A percentile compares a stretch with the other conserved stretches of the same genome.
These are phyloP conservation scores for Liasis olivaceus DNA, from an alignment of 2,797 vertebrate species.

Conservation along the genomic window DNA sequence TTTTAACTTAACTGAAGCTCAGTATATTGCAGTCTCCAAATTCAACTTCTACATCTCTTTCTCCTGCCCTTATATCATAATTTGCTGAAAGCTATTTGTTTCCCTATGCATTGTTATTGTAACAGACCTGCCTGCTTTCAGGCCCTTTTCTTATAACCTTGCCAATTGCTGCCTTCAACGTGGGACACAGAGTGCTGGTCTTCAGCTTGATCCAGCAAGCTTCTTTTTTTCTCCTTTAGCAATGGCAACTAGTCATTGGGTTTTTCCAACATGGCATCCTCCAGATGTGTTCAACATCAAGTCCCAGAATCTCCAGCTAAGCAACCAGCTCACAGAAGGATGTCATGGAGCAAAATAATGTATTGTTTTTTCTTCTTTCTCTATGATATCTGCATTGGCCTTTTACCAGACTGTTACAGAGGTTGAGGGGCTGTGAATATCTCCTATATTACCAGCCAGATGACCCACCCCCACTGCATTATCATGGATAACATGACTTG, in stretches of 20 bases:
- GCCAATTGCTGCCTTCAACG: background rate
- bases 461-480: background rate
- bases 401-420: background rate
- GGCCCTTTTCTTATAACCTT: background rate
- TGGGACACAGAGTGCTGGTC: background rate
- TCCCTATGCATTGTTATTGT: background rate
- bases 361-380: background rate
- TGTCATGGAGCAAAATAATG: background rate
- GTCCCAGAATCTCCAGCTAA: background rate
- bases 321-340: background rate
- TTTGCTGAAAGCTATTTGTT: background rate
- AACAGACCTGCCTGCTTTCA: background rate
- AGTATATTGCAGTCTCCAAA: background rate
- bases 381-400: background rate
- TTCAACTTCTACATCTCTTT: background rate
- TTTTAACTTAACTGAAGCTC: background rate
- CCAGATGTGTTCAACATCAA: background rate
- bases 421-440: background rate
- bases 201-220: background rate
- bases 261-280: background rate
- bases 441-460: background rate
- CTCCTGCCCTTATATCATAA: background rate
- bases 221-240: background rate
- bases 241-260: background rate
- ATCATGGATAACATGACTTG: background rate